phyloP scores from a whole-genome alignment of 1,140 invertebrate species.

The Amyelois transitella region DNA sequence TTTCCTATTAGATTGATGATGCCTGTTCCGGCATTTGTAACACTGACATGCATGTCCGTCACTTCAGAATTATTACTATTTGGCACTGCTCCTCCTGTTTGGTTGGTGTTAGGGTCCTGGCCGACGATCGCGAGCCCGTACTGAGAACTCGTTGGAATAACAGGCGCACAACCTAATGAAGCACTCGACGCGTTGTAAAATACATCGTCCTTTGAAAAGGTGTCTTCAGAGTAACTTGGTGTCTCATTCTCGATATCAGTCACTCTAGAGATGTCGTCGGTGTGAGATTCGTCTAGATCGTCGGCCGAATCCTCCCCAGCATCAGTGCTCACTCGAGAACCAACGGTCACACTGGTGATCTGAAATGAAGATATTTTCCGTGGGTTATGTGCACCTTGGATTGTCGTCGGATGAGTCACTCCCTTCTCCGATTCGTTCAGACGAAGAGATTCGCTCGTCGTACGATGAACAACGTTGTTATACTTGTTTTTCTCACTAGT shows the following conservation, averaged over 20 bases:
- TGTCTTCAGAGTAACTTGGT: slow-evolving; percentile 89
- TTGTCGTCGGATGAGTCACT: slow-evolving; percentile 71
- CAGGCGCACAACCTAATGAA: slow-evolving; percentile 84
- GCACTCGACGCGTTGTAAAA: slow-evolving; percentile 85
- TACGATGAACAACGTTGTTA: slow-evolving; percentile 82
- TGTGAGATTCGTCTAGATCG: slow-evolving; percentile 94
- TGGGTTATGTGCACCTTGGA: slow-evolving; percentile 73
- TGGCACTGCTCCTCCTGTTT: slow-evolving; percentile 66
- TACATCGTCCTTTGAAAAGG: slow-evolving; percentile 87
- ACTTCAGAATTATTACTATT: slow-evolving; percentile 70
- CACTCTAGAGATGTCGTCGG: slow-evolving; percentile 87
- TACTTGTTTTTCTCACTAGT: slow-evolving; percentile 75
- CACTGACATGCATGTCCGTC: slow-evolving; percentile 78
- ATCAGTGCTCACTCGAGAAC: slow-evolving; percentile 86
- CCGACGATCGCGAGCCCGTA: slow-evolving; percentile 87
- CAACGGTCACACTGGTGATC: slow-evolving; percentile 90
- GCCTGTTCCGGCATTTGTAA: slow-evolving; percentile 77
- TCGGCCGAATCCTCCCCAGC: slow-evolving; percentile 93
- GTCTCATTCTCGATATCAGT: slow-evolving; percentile 90
- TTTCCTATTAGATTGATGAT: slow-evolving; percentile 80
- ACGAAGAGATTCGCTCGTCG: slow-evolving; percentile 85
- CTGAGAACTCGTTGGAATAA: slow-evolving; percentile 88
- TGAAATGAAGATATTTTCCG: slow-evolving; percentile 93
- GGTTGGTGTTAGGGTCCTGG: slow-evolving; percentile 67
- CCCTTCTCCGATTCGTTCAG: slow-evolving; percentile 78